Conservation (phyloP, 2,113 vertebrate species). For the Xyrauchen texanus region DNA sequence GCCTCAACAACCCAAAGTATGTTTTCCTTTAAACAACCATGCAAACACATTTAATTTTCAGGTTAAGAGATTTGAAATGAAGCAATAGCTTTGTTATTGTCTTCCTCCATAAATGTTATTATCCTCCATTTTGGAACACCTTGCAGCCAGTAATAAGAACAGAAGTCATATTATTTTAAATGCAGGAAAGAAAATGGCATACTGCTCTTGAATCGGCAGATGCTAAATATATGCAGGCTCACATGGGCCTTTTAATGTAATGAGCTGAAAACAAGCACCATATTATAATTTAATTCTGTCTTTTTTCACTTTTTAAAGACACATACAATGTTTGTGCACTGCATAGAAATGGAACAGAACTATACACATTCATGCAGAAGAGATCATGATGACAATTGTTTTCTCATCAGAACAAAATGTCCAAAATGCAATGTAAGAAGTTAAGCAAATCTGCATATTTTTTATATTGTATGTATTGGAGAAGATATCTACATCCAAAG, state of each 20-base stretch:
- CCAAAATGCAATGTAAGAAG: background rate
- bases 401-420: background rate
- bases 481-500: background rate
- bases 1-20: background rate
- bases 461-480: constrained; percentile 8
- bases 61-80: constrained; percentile 34
- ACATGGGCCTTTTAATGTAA: constrained; percentile 12
- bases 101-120: constrained; percentile 45
- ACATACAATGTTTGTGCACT: background rate
- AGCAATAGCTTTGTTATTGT: constrained; percentile 47
- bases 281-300: background rate
- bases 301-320: background rate
- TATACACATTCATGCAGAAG: no score
- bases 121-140: constrained; percentile 44
- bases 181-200: constrained; percentile 10
- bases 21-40: constrained; percentile 21
- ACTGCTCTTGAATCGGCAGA: constrained; percentile 33
- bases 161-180: constrained; percentile 27
- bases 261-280: constrained; percentile 7
- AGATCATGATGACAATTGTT: no score
- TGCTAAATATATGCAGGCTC: constrained; percentile 3
- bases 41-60: constrained; percentile 34
- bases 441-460: background rate
- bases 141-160: constrained; percentile 33
- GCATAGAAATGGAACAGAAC: no score